phyloP scores from a whole-genome alignment of 2,113 vertebrate species.

The Turnix velox region DNA sequence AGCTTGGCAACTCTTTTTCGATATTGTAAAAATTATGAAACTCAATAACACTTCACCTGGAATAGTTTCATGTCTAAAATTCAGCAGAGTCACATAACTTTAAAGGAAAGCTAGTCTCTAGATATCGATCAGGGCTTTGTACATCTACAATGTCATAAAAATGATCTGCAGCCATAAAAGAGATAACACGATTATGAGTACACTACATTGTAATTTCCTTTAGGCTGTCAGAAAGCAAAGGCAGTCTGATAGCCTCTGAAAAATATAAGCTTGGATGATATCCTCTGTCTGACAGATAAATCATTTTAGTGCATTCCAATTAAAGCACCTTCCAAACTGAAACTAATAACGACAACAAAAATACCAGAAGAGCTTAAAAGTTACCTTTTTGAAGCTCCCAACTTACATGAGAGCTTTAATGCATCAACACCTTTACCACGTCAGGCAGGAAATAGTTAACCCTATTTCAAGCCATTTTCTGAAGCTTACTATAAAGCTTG shows the following conservation, averaged over 20 bases:
- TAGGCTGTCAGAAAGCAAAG: conserved; percentile 2
- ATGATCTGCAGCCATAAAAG: conserved; percentile 53
- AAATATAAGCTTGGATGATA: neutral
- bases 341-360: neutral
- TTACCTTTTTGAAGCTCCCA: neutral
- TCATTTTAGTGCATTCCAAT: neutral
- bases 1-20: conserved; percentile 50
- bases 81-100: conserved; percentile 45
- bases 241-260: neutral
- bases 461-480: conserved; percentile 17
- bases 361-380: neutral
- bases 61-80: conserved; percentile 40
- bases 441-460: conserved; percentile 15
- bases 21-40: conserved; percentile 9
- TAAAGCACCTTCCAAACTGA: neutral
- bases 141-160: conserved; percentile 41
- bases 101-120: neutral
- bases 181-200: conserved; percentile 17
- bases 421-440: neutral
- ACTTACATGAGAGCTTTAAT: neutral
- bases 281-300: neutral
- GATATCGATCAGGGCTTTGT: conserved; percentile 36
- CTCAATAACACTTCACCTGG: conserved; percentile 20
- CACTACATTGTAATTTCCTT: conserved; percentile 13
- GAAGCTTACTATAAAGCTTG: conserved; percentile 11